Percentiles rank a stretch among this genome's conserved stretches.
These are phyloP conservation scores for Drosophila albomicans DNA, from an alignment of 1,140 invertebrate genomes.

Conservation along the genomic window DNA sequence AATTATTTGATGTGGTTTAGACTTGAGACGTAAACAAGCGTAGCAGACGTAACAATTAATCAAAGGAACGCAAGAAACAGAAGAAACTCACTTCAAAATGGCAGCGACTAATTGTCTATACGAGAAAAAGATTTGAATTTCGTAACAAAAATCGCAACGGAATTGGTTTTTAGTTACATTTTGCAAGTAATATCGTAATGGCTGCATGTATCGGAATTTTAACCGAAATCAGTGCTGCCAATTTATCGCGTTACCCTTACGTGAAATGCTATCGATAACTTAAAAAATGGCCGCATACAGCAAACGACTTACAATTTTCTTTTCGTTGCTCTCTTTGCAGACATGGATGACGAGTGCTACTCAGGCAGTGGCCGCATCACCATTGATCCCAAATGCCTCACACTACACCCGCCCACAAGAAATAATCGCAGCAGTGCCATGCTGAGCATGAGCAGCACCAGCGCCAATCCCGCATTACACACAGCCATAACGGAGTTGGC, in stretches of 20 bases:
- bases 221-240: too few species aligned
- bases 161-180: background rate
- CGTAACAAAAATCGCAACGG: too few species aligned
- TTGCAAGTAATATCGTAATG: too few species aligned
- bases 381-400: conserved; percentile 79
- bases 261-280: too few species aligned
- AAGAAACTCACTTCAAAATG: background rate
- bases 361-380: conserved; percentile 85
- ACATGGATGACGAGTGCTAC: conserved; percentile 94
- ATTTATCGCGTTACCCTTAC: too few species aligned
- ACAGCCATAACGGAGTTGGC: conserved; percentile 47
- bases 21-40: conserved; percentile 14
- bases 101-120: background rate
- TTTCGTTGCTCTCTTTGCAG: conserved; percentile 83
- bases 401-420: conserved; percentile 67
- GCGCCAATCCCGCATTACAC: conserved; percentile 60
- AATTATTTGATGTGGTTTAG: conserved; percentile 14
- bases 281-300: too few species aligned
- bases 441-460: conserved; percentile 53
- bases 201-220: too few species aligned
- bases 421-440: conserved; percentile 51
- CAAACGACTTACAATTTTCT: background rate
- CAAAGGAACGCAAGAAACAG: conserved; percentile 1
- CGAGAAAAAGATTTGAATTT: background rate
- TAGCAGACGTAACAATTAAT: conserved; percentile 2